Evolutionary conservation across 2,797 vertebrate genomes (phyloP), one percentile per base, ranked within the genome.

Genomic region (Coreius guichenoti): DNA sequence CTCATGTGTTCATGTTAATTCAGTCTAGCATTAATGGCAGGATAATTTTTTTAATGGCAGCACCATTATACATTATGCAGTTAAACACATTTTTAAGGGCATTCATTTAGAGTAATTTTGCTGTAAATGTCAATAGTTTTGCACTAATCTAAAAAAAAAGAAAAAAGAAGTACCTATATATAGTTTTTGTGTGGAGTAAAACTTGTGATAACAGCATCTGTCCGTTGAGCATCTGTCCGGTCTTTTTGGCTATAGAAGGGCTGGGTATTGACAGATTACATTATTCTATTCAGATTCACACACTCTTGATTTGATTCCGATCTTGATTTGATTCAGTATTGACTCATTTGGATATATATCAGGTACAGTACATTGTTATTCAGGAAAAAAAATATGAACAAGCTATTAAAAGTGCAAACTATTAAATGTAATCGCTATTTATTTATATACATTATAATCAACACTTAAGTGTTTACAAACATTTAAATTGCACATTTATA

Each of bases 1-100:
- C 29, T 45, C 67, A 31, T 39, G 72, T 63, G 68, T 56, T 87
- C 21, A 43, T 54, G 45, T 13, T 65, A 58, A 69, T 51, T 74
- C 33, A 83, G 54, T 31, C 6, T 39, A 65, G 54, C 23, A 49
- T 73, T 73, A 47, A 17, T 61, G 33, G 4, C 33, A 26, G 54
- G 14, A 61, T 77, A 0, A 16, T 61, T 78, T 43, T 61, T 61
- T 78, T 17, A 14, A 61, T 45, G 26, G 36, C 39, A 58, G 36
- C 7, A 29, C 36, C 54, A 63, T 82, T 82, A 61, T 74, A n/a
- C 39, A 74, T 29, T 33, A 47, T 82, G 8, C 9, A 21, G 0
- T 61, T 82, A 45, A 45, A 72, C 45, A 21, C 3, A 3, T 5
- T 69, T 36, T 61, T 23, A 7, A 17, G 33, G 16, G 14, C n/a